Percentiles rank a stretch among this genome's conserved stretches.
Evolutionary conservation across 2,113 vertebrate genomes (phyloP).

Genomic region (Ursus arctos): DNA sequence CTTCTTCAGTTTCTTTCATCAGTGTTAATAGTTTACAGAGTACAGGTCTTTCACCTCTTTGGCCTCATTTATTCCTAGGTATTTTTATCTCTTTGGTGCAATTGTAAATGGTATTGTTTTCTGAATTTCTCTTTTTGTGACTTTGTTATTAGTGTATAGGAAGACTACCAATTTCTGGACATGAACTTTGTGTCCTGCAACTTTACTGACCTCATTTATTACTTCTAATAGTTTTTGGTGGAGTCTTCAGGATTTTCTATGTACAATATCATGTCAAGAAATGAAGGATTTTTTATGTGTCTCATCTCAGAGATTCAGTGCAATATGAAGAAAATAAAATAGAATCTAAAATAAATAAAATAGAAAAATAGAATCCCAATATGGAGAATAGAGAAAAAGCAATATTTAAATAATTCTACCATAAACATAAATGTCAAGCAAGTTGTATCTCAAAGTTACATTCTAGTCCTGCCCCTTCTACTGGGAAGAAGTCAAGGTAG

Average conservation of each 20-base stretch:
- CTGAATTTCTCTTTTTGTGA: not conserved
- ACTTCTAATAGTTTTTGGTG: not conserved
- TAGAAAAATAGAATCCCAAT: not conserved
- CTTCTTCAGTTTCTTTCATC: not conserved
- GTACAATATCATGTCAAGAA: not conserved
- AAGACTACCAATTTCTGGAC: not conserved
- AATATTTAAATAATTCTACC: not conserved
- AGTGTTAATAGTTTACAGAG: not conserved
- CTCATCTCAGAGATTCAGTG: not conserved
- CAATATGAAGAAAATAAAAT: not conserved
- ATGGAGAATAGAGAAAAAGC: not conserved
- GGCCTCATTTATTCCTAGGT: not conserved
- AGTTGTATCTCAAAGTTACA: not conserved
- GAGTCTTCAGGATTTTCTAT: not conserved
- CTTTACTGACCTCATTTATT: not conserved
- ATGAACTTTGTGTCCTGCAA: not conserved
- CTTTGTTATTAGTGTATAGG: not conserved
- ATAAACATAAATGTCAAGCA: not conserved
- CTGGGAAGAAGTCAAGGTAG: not conserved
- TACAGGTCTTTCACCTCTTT: not conserved
- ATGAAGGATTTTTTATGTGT: not conserved
- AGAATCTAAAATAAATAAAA: not conserved
- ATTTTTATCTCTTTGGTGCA: not conserved
- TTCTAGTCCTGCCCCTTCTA: not conserved
- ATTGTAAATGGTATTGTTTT: not conserved